Base-by-base conservation (phyloP, 2,888 invertebrate genomes). In the Harmothoe impar region DNA sequence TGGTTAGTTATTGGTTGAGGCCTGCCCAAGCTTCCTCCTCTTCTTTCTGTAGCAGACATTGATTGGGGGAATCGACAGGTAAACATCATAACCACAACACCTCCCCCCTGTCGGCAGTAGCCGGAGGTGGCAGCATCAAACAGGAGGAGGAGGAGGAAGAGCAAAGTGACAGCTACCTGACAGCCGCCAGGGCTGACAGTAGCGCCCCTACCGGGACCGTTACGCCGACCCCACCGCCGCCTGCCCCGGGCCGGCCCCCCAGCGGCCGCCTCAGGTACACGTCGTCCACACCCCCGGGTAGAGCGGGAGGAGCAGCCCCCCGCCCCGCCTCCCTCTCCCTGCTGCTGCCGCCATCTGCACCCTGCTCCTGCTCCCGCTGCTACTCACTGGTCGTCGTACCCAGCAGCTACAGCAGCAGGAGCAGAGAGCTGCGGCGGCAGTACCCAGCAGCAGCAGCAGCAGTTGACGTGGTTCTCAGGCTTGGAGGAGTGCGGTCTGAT, bases 11-110 rank as follows among this genome's bases (percentile, higher is more conserved):
- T 43, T 43, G 43, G 43, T 43, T 43, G 43, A 43, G 43, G 10
- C 43, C 62, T 20, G 20, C n/a, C 15, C 62, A 3, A 62, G 62
- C 12, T 62, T 62, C 62, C 62, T 62, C 23, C 62, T n/a, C 3
- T 20, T 62, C 23, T 62, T n/a, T 62, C 0, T 62, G 3, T 62
- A 62, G 43, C 72, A n/a, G 72, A 29, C 72, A 72, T 72, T 29
- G 72, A 72, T 72, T 72, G 72, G 72, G 31, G 72, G n/a, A 72
- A 62, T 20, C 62, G 62, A 62, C n/a, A 62, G 62, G 62, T 15
- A 5, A 17, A n/a, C 62, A 62, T n/a, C 43, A 43, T 62, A 62
- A 62, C 62, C n/a, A n/a, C 20, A 62, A 5, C 62, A 15, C 62
- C 23, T 62, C 23, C 62, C 20, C 17, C 23, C 29, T 72, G 7